A percentile compares a stretch with the other conserved stretches of the same genome.
These are phyloP conservation scores for Poicephalus gulielmi DNA, from an alignment of 2,113 vertebrate genomes.

Conservation along the genomic window DNA sequence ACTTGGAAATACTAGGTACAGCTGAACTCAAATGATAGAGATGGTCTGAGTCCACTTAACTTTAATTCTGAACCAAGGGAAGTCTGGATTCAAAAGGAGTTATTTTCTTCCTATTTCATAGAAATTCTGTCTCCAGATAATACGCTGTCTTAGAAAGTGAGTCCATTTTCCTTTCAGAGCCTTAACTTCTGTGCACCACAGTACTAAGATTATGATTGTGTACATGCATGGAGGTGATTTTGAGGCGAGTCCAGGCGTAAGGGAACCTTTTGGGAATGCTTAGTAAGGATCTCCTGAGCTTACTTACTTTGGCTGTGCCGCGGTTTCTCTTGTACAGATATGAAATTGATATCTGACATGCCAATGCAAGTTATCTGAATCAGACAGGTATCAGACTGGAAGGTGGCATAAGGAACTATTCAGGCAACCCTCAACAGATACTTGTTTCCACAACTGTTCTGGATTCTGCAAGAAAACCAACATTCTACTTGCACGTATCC, in stretches of 20 bases:
- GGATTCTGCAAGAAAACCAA: neutral
- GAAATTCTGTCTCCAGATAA: neutral
- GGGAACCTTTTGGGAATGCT: neutral
- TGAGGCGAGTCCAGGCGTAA: neutral
- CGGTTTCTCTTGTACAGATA: neutral
- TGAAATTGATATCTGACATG: neutral
- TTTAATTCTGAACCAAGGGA: neutral
- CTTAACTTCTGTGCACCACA: neutral
- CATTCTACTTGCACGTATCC: neutral
- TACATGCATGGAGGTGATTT: neutral
- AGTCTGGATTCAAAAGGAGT: neutral
- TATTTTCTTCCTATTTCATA: neutral
- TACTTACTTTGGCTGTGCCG: neutral
- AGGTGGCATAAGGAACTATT: neutral
- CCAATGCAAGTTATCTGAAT: neutral
- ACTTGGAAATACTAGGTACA: neutral
- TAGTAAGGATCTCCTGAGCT: neutral
- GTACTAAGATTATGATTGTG: neutral
- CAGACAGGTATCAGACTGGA: neutral
- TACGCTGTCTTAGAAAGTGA: neutral
- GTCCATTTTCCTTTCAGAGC: neutral
- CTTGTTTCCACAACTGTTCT: neutral
- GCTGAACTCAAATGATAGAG: neutral
- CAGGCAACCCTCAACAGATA: neutral
- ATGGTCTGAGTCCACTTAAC: neutral